Evolutionary conservation across 2,113 vertebrate species (phyloP), one percentile per base, ranked within the genome.

Genomic region (Syngnathus floridae): DNA sequence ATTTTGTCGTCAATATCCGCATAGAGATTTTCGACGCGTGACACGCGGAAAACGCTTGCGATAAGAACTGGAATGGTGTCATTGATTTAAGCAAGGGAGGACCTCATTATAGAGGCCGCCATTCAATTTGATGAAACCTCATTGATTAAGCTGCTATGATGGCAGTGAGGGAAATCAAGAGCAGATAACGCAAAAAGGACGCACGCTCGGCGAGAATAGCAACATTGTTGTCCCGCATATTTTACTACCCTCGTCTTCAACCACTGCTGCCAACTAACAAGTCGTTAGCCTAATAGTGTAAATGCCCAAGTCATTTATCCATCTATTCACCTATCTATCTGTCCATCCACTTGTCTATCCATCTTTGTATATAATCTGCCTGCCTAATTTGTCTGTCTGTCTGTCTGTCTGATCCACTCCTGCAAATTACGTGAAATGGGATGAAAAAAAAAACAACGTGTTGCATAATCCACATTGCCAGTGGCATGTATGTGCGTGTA

Each of bases 51-150:
- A 80, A 82, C 78, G 74, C 82, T 84, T 76, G 69, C 75, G 83
- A 89, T 84, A 84, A 86, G 80, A 80, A 77, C 74, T 78, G 22
- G 74, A 86, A 80, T 80, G 77, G 82, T 81, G 85, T 78, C 78
- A 86, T 85, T 85, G 85, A 89, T 88, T 86, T 79, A 86, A 55
- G 13, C 11, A 11, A n/a, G 80, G 73, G 64, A 70, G 72, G 75
- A 85, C 86, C 86, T 87, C 80, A 86, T 88, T 88, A 87, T 78
- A 75, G 78, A 64, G 78, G 70, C 74, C 79, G 72, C 83, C 83
- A 87, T 87, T 87, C 88, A 87, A 84, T 84, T 16, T 16, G 43
- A 82, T 82, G 79, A 83, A 82, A 71, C 73, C 78, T 72, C 82
- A 87, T 85, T 83, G 85, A 88, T 86, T 79, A 72, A 67, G 74